phyloP scores from a whole-genome alignment of 1,140 invertebrate genomes.

The Eupristina koningsbergeri region DNA sequence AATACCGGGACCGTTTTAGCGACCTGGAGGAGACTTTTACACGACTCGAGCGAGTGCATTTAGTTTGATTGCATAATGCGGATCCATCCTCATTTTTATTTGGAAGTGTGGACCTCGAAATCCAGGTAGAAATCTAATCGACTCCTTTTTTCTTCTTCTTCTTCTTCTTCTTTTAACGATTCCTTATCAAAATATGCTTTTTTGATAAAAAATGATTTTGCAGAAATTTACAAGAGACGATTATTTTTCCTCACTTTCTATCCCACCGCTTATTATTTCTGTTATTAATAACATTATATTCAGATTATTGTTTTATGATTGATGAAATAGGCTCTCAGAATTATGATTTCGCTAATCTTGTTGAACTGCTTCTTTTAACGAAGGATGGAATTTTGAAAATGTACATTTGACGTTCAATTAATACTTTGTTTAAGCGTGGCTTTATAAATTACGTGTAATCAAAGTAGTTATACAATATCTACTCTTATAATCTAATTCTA shows the following conservation, averaged over 20 bases:
- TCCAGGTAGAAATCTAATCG: no score
- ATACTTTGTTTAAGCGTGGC: background rate
- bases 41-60: background rate
- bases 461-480: background rate
- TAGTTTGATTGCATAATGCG: conserved; percentile 42
- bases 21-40: conserved; percentile 35
- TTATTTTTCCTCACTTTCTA: background rate
- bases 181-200: background rate
- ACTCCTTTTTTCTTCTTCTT: no score
- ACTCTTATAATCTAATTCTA: background rate
- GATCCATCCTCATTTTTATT: background rate
- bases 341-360: background rate
- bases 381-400: background rate
- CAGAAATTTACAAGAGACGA: background rate
- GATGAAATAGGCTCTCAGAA: background rate
- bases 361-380: background rate
- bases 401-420: background rate
- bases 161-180: no score
- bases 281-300: no score
- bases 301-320: background rate
- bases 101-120: background rate
- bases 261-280: background rate
- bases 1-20: conserved; percentile 50
- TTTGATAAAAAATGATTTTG: background rate
- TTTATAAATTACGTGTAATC: background rate